Evolutionary conservation across 2,888 invertebrate genomes (phyloP), one percentile per base, ranked within the genome.

Genomic region (Orthonevra nobilis): DNA sequence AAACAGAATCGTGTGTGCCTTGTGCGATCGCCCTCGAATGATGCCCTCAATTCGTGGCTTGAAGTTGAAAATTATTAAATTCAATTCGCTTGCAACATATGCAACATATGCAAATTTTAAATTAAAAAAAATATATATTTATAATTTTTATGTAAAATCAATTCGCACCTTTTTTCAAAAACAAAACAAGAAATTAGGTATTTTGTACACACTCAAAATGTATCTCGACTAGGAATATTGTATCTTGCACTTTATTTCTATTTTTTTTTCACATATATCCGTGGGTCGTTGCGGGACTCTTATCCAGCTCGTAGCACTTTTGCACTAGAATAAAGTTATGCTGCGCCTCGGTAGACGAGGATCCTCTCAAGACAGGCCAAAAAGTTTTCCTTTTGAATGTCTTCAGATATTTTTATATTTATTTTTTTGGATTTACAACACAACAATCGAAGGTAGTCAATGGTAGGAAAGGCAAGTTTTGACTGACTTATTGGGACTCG

Each of bases 401-500:
- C n/a, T n/a, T n/a, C n/a, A n/a, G n/a, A n/a, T n/a, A n/a, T n/a
- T n/a, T n/a, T n/a, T n/a, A 7, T 10, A 40, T 17, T 7, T 44
- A 6, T 15, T 20, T 14, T 38, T 14, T 30, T 34, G 19, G 23
- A 38, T 46, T 23, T 26, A 26, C 40, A 36, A 17, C 36, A 72
- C 61, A 54, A 77, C 52, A 72, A 70, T 77, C 44, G 70, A 56
- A 58, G 63, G 58, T 75, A 63, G 69, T 69, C 61, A 70, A 69
- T 75, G 75, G 75, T 36, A 50, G 75, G 70, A 56, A 70, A 60
- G 77, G 60, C 77, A 60, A 72, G 60, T 77, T 77, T 72, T 72
- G 64, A 77, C 77, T 77, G 77, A 77, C 64, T 77, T 70, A 77
- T 72, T 77, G 46, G n/a, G 77, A 77, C 40, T 77, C 54, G 77